Evolutionary conservation across 2,797 vertebrate genomes (phyloP).

Genomic region (Acanthornis magna): DNA sequence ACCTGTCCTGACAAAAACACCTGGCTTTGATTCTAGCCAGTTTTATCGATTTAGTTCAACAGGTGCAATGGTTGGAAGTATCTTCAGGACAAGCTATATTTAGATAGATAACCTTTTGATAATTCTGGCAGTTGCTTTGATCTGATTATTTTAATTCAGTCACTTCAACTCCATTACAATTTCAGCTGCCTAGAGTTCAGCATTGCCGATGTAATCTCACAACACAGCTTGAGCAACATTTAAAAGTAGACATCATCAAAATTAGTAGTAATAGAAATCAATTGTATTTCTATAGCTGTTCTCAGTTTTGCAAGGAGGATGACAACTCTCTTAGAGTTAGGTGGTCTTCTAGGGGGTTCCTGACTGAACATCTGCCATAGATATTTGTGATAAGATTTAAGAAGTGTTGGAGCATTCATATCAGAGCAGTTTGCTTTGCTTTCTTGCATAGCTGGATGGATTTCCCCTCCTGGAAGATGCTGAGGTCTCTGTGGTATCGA

Average conservation of each 20-base stretch:
- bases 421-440: neutral
- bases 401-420: neutral
- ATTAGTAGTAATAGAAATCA: neutral
- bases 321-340: neutral
- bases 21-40: neutral
- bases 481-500: neutral
- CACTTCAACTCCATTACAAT: neutral
- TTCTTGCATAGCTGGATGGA: neutral
- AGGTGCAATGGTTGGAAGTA: neutral
- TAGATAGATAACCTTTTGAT: neutral
- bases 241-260: neutral
- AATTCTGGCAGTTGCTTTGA: conserved; percentile 20
- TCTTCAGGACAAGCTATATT: conserved; percentile 11
- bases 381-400: neutral
- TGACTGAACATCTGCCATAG: neutral
- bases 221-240: neutral
- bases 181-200: neutral
- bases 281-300: neutral
- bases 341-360: neutral
- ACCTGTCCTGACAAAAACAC: neutral
- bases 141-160: conserved; percentile 16
- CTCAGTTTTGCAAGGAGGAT: neutral
- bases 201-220: neutral
- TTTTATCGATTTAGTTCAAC: neutral
- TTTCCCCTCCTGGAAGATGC: neutral